Evolutionary conservation across 2,888 invertebrate species (phyloP).

Genomic region (Gortyna flavago): DNA sequence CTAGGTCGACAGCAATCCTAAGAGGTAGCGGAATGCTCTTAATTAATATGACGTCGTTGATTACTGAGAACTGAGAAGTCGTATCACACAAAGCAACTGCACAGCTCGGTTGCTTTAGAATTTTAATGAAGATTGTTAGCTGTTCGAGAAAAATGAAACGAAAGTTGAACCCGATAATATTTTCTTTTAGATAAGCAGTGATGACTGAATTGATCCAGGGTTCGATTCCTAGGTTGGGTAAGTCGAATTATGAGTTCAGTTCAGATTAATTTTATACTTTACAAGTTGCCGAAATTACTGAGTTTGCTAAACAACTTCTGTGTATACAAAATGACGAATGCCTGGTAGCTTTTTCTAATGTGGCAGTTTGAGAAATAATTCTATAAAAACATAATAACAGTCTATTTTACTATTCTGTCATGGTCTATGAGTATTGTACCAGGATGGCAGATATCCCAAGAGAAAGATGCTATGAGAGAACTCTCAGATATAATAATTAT

Average conservation of each 20-base stretch:
- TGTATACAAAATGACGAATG: neutral
- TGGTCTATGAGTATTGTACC: neutral
- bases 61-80: constrained; percentile 33
- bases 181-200: neutral
- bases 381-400: neutral
- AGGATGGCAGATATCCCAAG: constrained; percentile 2
- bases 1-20: constrained; percentile 35
- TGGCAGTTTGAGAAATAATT: neutral
- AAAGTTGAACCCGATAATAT: neutral
- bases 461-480: neutral
- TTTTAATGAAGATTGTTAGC: constrained; percentile 30
- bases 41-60: constrained; percentile 51
- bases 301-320: neutral
- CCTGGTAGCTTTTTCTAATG: neutral
- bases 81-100: constrained; percentile 28
- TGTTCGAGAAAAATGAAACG: neutral
- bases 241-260: neutral
- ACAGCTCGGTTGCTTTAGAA: constrained; percentile 27
- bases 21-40: constrained; percentile 41
- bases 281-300: neutral
- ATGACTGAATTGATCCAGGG: neutral
- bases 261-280: neutral
- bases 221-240: neutral
- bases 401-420: neutral
- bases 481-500: constrained; percentile 17